Conservation (phyloP, 2,797 vertebrate species). For the Aphelocoma californica region DNA sequence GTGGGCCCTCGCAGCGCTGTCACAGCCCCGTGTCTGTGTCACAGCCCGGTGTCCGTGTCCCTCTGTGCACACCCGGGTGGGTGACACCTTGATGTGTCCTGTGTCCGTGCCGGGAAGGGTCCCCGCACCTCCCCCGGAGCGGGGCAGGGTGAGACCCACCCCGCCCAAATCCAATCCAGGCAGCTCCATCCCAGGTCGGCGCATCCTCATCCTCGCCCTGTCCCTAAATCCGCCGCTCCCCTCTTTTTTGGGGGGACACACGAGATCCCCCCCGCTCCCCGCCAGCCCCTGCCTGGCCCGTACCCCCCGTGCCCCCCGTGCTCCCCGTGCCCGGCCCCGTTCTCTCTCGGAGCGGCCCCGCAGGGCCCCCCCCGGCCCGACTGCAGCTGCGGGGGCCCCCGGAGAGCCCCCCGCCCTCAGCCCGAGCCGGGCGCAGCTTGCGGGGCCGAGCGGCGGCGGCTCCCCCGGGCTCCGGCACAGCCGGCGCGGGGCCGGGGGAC, state of each 20-base stretch:
- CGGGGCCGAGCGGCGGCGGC: not conserved
- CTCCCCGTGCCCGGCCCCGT: not conserved
- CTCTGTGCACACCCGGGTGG: no score
- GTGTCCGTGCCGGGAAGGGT: no score
- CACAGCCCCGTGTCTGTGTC: not conserved
- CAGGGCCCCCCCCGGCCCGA: not conserved
- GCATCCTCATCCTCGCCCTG: not conserved
- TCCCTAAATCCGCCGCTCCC: no score
- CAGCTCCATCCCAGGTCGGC: no score
- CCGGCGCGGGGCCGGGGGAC: not conserved
- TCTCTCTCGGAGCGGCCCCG: not conserved
- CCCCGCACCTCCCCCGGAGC: no score
- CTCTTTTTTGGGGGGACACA: no score
- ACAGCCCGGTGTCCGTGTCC: no score
- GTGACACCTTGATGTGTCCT: no score
- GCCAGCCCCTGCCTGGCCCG: not conserved
- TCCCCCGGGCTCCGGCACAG: not conserved
- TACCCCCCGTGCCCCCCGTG: not conserved
- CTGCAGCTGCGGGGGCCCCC: slow-evolving; percentile 12
- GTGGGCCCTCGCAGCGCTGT: not conserved
- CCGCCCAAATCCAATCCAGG: rapidly evolving
- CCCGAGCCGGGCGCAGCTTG: not conserved
- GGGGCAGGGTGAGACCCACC: not conserved
- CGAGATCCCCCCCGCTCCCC: not conserved
- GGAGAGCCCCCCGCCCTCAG: not conserved